Percentiles rank a stretch among this genome's conserved stretches.
phyloP scores from a whole-genome alignment of 2,113 vertebrate species.

The sheep (Ovis aries) region ARS-UI_Ramb_v3.0 NC_082741.1:1696501-1697000 shows the following conservation, averaged over 20 bases:
- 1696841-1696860: too few species aligned
- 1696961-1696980: neutral
- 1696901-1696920: neutral
- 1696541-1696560: neutral
- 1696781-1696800: rapidly evolving
- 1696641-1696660: neutral
- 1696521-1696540: rapidly evolving
- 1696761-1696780: neutral
- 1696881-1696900: too few species aligned
- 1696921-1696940: neutral
- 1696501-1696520: neutral
- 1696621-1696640: neutral
- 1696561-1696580: rapidly evolving
- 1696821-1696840: too few species aligned
- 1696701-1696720: neutral
- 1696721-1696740: neutral
- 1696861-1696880: too few species aligned
- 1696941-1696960: neutral
- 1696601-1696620: neutral
- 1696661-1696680: neutral
- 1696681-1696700: neutral
- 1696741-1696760: neutral
- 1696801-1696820: too few species aligned
- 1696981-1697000: neutral
- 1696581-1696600: neutral